Conservation (phyloP, 2,797 vertebrate genomes). For the Leucoraja ocellata region DNA sequence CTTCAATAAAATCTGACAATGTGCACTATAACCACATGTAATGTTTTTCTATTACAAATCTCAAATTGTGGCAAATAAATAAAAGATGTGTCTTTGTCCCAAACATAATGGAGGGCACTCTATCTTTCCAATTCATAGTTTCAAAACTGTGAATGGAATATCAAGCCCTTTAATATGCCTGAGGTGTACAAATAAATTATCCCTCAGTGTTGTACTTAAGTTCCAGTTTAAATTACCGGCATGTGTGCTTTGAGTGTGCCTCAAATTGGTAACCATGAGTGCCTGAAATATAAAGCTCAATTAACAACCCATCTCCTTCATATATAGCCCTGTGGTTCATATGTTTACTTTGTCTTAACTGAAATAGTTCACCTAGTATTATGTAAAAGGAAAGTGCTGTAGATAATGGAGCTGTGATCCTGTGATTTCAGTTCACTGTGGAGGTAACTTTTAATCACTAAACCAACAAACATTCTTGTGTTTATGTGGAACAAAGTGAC, state of each 20-base stretch:
- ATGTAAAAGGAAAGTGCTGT: background rate
- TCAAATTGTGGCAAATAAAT: too few species aligned
- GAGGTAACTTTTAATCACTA: slow-evolving; percentile 8
- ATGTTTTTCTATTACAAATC: too few species aligned
- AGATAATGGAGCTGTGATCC: background rate
- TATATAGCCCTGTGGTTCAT: too few species aligned
- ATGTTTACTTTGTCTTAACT: background rate
- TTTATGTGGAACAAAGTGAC: slow-evolving; percentile 12
- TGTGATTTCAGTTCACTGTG: background rate
- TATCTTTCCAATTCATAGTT: background rate
- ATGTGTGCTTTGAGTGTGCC: background rate
- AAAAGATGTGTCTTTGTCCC: too few species aligned
- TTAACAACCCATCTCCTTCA: background rate
- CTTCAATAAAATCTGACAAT: too few species aligned
- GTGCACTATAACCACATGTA: too few species aligned
- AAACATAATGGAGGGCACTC: too few species aligned
- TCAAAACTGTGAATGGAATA: background rate
- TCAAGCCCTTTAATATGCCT: background rate
- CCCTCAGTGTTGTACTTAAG: background rate
- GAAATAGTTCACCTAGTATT: background rate
- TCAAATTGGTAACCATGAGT: background rate
- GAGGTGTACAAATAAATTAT: too few species aligned
- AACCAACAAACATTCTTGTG: slow-evolving; percentile 6
- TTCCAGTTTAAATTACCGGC: background rate
- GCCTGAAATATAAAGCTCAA: background rate